Base-by-base conservation (phyloP, 2,888 invertebrate species). In the Dendrolimus houi region DNA sequence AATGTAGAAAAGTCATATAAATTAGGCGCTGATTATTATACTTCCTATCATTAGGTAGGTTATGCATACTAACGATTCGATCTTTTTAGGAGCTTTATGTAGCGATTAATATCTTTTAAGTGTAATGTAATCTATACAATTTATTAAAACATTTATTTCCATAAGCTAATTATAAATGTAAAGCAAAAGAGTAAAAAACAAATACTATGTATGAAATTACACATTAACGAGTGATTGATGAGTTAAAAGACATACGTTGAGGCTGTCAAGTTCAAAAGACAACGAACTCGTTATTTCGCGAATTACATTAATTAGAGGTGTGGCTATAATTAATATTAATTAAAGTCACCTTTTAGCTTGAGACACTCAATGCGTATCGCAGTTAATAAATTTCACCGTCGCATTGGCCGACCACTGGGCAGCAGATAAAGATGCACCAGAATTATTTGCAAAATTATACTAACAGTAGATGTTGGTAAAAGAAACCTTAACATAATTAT, bases 291-390 rank as follows among this genome's bases (percentile, higher is more conserved):
- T 79, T 88, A 88, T 87, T 87, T 85, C 70, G 77, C 79, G 81
- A 84, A 85, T 86, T 85, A 88, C 85, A 85, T 85, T 89, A 87
- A 88, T 88, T 87, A 88, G 83, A 87, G 87, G 87, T 88, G 89
- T 87, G 87, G 85, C 80, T 76, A 83, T 88, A 87, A 89, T 90
- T 88, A 88, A 90, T 90, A 88, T 89, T 87, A 88, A 88, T 89
- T 90, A 86, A 85, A 86, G 85, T 85, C 87, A 83, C 85, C 86
- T 88, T 87, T 87, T 83, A 87, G 83, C 77, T 80, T 75, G 83
- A 82, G 83, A 87, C 87, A 87, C 81, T 83, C 84, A 87, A 86
- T 81, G 85, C 87, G 87, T 89, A 90, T 89, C 90, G 87, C 86
- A 80, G 87, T 88, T 86, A 88, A 90, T 90, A 89, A 90, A 90